These are phyloP conservation scores for Arizona elegans DNA, from an alignment of 2,113 vertebrate genomes.

Conservation along the genomic window DNA sequence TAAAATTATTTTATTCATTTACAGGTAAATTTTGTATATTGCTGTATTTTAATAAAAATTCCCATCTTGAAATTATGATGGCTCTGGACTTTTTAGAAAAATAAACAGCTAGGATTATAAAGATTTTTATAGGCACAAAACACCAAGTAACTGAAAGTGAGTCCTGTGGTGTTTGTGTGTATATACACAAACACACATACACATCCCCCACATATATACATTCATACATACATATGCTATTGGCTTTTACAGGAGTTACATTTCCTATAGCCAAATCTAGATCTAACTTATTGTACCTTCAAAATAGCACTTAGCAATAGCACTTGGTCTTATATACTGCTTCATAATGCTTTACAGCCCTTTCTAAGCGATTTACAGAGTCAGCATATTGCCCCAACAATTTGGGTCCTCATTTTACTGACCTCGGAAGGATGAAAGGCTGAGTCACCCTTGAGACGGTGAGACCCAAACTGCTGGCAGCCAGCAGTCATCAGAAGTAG, in stretches of 20 bases:
- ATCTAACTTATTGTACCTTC: background rate
- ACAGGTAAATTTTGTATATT: background rate
- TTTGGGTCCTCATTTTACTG: no score
- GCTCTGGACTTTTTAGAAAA: background rate
- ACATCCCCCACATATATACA: background rate
- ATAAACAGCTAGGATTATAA: background rate
- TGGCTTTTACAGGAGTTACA: background rate
- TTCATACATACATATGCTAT: background rate
- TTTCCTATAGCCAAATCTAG: background rate
- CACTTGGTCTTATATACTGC: no score
- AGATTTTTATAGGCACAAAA: background rate
- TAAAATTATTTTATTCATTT: background rate
- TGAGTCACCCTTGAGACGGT: no score
- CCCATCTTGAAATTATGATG: background rate
- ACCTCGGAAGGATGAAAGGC: no score
- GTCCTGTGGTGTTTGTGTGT: background rate
- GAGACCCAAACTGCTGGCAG: no score
- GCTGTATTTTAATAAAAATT: background rate
- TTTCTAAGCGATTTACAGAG: no score
- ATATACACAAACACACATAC: background rate
- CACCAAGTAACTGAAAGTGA: background rate
- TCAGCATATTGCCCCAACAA: no score
- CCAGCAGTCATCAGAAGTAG: no score
- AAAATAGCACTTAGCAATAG: no score
- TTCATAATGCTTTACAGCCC: no score